These are phyloP conservation scores for Thyatira batis DNA, from an alignment of 2,888 invertebrate species.

Conservation along the genomic window DNA sequence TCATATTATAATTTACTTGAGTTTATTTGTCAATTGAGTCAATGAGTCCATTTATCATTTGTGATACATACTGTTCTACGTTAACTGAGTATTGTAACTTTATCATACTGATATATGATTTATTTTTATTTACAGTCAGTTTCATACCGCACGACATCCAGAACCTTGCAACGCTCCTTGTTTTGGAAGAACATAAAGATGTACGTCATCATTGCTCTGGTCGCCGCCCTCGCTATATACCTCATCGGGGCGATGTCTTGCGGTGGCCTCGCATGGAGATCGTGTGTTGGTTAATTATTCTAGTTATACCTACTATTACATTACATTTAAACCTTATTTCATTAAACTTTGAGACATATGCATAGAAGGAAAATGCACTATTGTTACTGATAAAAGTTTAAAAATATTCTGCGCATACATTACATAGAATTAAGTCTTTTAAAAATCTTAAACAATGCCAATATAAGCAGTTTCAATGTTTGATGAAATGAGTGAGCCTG, in stretches of 20 bases:
- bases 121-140: conserved; percentile 86
- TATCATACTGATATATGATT: no score
- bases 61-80: no score
- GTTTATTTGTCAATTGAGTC: no score
- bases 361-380: background rate
- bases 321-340: conserved; percentile 10
- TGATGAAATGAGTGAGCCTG: background rate
- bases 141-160: conserved; percentile 92
- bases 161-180: conserved; percentile 92
- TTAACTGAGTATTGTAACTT: no score
- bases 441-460: no score
- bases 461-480: background rate
- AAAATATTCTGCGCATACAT: no score
- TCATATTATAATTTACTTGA: no score
- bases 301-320: conserved; percentile 16
- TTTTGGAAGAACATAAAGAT: conserved; percentile 98
- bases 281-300: conserved; percentile 80
- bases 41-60: no score
- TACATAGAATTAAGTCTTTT: no score
- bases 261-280: conserved; percentile 91
- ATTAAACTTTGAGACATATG: background rate
- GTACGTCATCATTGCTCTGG: conserved; percentile 86
- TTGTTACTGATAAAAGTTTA: background rate
- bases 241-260: conserved; percentile 94
- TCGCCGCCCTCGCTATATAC: conserved; percentile 89